A percentile compares a stretch with the other conserved stretches of the same genome.
Evolutionary conservation across 2,797 vertebrate species (phyloP).

Genomic region (Somateria mollissima): DNA sequence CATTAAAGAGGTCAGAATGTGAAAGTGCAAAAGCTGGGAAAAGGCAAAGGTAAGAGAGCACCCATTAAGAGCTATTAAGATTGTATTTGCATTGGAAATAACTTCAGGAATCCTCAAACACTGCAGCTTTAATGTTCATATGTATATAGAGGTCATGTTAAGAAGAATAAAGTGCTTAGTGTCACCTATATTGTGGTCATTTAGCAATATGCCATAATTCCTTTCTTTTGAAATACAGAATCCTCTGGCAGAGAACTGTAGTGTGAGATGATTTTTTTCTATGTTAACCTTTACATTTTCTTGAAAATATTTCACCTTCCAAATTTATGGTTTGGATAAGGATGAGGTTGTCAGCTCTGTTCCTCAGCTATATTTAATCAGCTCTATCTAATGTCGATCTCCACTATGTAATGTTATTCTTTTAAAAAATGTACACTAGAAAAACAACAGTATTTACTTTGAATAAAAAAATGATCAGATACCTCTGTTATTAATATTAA

Average conservation of each 20-base stretch:
- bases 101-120: background rate
- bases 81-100: background rate
- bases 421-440: background rate
- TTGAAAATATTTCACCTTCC: background rate
- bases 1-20: background rate
- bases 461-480: background rate
- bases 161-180: slow-evolving; percentile 74
- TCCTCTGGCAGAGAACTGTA: slow-evolving; percentile 71
- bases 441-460: background rate
- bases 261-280: background rate
- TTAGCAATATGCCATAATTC: slow-evolving; percentile 54
- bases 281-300: background rate
- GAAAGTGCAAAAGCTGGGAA: background rate
- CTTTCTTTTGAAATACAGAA: slow-evolving; percentile 73
- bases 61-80: background rate
- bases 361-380: background rate
- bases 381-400: background rate
- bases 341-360: background rate
- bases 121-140: background rate
- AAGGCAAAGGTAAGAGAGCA: background rate
- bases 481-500: background rate
- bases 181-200: slow-evolving; percentile 71
- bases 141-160: background rate
- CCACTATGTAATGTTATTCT: background rate
- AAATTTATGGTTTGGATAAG: background rate